Evolutionary conservation across 2,888 invertebrate genomes (phyloP).

Genomic region (Marronus borbonicus): DNA sequence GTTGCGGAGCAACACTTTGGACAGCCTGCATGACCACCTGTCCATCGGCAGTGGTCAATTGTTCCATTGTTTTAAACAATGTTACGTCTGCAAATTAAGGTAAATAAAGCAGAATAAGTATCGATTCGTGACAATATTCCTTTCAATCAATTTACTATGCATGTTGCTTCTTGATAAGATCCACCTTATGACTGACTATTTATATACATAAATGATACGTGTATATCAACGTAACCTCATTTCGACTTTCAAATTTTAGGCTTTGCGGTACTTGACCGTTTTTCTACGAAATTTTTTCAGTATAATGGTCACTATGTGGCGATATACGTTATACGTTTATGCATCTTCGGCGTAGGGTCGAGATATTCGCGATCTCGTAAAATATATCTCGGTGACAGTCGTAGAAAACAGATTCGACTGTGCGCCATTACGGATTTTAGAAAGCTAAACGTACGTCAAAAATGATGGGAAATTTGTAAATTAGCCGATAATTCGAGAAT

Average conservation of each 20-base stretch:
- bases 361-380: background rate
- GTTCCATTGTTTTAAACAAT: conserved; percentile 72
- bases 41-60: conserved; percentile 74
- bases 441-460: conserved; percentile 51
- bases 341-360: background rate
- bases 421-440: conserved; percentile 54
- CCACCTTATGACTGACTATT: too few relatives aligned
- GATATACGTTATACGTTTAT: background rate
- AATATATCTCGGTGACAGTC: conserved; percentile 23
- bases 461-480: conserved; percentile 51
- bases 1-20: conserved; percentile 74
- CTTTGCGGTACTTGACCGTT: background rate
- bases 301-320: too few relatives aligned
- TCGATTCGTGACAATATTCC: too few relatives aligned
- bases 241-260: conserved; percentile 1
- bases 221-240: conserved; percentile 36
- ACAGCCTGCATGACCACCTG: conserved; percentile 76
- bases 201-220: background rate
- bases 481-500: conserved; percentile 55
- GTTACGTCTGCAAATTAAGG: conserved; percentile 4
- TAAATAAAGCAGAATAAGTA: background rate
- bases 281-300: background rate
- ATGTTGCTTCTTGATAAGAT: too few relatives aligned
- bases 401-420: conserved; percentile 22
- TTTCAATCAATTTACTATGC: too few relatives aligned